Evolutionary conservation across 2,888 invertebrate species (phyloP), one percentile per base, ranked within the genome.

Genomic region (Tachystola acroxantha): DNA sequence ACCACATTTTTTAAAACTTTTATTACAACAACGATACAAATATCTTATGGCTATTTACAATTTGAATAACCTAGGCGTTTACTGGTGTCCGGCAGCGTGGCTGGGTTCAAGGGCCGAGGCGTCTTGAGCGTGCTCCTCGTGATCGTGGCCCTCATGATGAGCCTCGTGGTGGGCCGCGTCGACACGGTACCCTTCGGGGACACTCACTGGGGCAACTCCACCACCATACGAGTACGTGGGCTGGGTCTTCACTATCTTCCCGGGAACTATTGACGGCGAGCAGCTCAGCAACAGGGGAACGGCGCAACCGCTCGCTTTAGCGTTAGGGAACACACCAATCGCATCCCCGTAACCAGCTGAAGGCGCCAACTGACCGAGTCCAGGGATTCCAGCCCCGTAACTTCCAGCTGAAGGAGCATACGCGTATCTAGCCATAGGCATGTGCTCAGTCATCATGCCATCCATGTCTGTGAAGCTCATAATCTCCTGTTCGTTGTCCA

Each of bases 221-320:
- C 33, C 46, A 5, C 43, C 43, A 10, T 46, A 42, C 7, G 39
- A 50, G 35, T 59, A 56, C 3, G 58, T 59, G 4, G 54, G 37
- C 16, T 57, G 61, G 0, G 56, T 20, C 19, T 62, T 65, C 12
- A 69, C 58, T 16, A 82, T 48, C 5, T 58, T 64, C 0, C 82
- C 84, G 1, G 67, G 54, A 1, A 71, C 66, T 38, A 86, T 65
- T 0, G 73, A 64, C 0, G 85, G 85, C 1, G 81, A 63, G 36
- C 85, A 86, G 46, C 78, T 82, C 41, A 86, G 65, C 27, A 85
- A 57, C 6, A 85, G 53, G 0, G 85, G 85, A 2, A 81, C 64
- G 26, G 60, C 67, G 45, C 79, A 78, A 0, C 73, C 72, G 10
- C 72, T 72, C 0, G 57, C 57, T 31, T 75, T 72, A 0, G 70